Evolutionary conservation across 64 coral and sea anemone species (phyloP).

Genomic region (Acropora tenuis): DNA sequence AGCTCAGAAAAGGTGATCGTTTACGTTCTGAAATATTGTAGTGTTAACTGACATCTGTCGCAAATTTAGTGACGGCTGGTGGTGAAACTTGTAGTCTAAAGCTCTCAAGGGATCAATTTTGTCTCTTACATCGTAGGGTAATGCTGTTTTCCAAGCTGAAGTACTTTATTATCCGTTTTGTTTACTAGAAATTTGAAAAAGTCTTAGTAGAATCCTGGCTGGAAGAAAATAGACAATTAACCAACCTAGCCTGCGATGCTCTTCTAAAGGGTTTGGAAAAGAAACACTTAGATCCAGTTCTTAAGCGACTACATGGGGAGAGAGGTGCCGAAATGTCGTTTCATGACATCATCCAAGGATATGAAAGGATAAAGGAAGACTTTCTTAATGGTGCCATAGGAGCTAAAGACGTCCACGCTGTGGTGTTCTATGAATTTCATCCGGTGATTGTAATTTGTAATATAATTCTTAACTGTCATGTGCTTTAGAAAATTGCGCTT

Average conservation of each 20-base stretch:
- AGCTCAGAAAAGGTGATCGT: too few species aligned
- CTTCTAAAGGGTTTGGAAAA: conserved; percentile 6
- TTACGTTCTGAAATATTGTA: too few species aligned
- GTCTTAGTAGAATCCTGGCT: conserved; percentile 11
- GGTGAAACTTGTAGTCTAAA: conserved; percentile 28
- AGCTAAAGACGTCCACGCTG: conserved; percentile 59
- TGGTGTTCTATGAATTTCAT: conserved; percentile 66
- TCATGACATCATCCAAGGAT: conserved; percentile 62
- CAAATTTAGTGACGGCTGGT: too few species aligned
- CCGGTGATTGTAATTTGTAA: conserved; percentile 42
- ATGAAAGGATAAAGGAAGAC: conserved; percentile 37
- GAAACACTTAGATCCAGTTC: conserved; percentile 20
- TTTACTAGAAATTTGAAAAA: background rate
- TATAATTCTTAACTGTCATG: too few species aligned
- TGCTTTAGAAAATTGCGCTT: background rate
- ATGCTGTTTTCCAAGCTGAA: conserved; percentile 12
- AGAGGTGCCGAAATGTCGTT: conserved; percentile 47
- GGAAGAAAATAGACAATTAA: conserved; percentile 3
- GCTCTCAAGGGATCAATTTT: background rate
- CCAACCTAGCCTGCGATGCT: background rate
- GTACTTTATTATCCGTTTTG: background rate
- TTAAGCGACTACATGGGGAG: background rate
- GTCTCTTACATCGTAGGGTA: too few species aligned
- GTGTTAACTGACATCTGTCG: too few species aligned
- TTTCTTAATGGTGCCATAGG: conserved; percentile 32